Conservation (phyloP, 2,888 invertebrate species). For the Andrena minutula region DNA sequence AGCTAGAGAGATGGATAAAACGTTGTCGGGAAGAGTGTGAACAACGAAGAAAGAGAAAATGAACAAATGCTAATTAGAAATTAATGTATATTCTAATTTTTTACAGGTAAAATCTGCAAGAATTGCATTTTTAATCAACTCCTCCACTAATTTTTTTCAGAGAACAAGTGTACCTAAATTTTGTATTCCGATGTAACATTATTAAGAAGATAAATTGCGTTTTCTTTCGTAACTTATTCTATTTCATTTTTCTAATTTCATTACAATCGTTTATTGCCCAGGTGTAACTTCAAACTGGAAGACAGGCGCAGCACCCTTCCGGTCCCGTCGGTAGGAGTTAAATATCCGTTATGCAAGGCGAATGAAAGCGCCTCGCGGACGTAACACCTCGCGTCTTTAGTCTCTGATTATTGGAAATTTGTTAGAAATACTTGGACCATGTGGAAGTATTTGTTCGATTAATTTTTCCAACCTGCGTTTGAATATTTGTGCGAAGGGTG, state of each 20-base stretch:
- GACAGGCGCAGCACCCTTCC: conserved; percentile 57
- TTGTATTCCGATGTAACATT: too few species aligned
- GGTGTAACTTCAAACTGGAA: conserved; percentile 2
- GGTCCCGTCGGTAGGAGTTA: conserved; percentile 55
- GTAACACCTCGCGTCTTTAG: conserved; percentile 48
- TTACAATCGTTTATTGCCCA: neutral
- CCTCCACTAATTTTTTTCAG: too few species aligned
- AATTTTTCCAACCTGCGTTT: conserved; percentile 16
- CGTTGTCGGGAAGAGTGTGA: conserved; percentile 67
- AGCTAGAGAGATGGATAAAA: conserved; percentile 70
- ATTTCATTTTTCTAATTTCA: neutral
- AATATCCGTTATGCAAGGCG: conserved; percentile 63
- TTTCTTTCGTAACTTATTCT: neutral
- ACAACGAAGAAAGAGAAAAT: conserved; percentile 27
- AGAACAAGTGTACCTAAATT: too few species aligned
- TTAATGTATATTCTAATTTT: neutral
- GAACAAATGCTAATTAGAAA: neutral
- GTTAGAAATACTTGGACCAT: neutral
- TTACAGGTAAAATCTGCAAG: neutral
- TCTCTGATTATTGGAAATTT: conserved; percentile 24
- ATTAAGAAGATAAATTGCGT: neutral
- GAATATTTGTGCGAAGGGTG: neutral
- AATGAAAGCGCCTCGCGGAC: conserved; percentile 64
- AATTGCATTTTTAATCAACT: too few species aligned
- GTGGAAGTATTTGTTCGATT: neutral